Conservation (phyloP, 2,797 vertebrate genomes). For the Percopsis omiscomaycus region DNA sequence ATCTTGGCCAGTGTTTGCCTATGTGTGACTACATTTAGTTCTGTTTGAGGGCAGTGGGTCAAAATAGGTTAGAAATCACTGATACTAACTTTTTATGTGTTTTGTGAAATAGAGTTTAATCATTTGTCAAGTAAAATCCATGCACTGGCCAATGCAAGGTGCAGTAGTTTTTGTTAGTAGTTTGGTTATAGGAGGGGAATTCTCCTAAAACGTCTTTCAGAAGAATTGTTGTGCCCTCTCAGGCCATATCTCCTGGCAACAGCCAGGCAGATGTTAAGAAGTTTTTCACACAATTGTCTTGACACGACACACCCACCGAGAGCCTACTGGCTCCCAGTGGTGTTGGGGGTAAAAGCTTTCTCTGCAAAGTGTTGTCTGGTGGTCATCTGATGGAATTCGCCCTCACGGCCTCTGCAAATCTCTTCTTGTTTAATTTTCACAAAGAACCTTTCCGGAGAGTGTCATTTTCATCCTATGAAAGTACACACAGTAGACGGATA, state of each 20-base stretch:
- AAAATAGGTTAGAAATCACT: too few species aligned
- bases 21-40: too few species aligned
- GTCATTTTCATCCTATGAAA: slow-evolving; percentile 16
- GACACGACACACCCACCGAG: slow-evolving; percentile 50
- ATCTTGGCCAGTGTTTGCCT: too few species aligned
- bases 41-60: too few species aligned
- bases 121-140: too few species aligned
- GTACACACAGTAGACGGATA: neutral
- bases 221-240: neutral
- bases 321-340: slow-evolving; percentile 27
- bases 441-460: too few species aligned
- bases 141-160: too few species aligned
- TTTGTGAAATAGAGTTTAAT: too few species aligned
- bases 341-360: neutral
- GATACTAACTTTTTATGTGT: too few species aligned
- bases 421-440: neutral
- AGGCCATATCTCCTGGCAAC: neutral
- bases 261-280: slow-evolving; percentile 58
- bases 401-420: neutral
- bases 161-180: neutral
- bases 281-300: slow-evolving; percentile 25
- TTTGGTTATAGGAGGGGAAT: neutral
- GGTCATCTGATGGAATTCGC: slow-evolving; percentile 29
- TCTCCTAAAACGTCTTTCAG: neutral
- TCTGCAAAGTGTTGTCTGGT: slow-evolving; percentile 9